Evolutionary conservation across 2,888 invertebrate species (phyloP), one percentile per base, ranked within the genome.

Genomic region (Agriotes lineatus): DNA sequence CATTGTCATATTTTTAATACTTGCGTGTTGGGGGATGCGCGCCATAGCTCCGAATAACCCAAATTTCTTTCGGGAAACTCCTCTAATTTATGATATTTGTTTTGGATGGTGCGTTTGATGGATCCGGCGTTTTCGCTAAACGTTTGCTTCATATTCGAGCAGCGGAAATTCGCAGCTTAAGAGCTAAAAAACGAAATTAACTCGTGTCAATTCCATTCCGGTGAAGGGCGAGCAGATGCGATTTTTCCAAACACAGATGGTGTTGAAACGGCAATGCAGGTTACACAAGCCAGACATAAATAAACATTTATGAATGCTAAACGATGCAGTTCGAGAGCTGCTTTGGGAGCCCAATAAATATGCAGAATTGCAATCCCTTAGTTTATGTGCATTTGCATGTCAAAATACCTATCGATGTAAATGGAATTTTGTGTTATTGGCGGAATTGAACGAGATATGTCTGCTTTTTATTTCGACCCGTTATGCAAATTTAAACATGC

Each of bases 261-360:
- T 63, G 68, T 59, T 52, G 68, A 63, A 65, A 63, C 58, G 63
- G 48, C 68, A 42, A 58, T 58, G 70, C 66, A 63, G 62, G 70
- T 70, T 62, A 67, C 57, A 62, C 66, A 67, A 70, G 44, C 37
- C 52, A 66, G 63, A 70, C 61, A 62, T 62, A 62, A 70, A 70
- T 70, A 70, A 70, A 70, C 66, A 70, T 70, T 70, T 70, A 70
- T 66, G 70, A 67, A 66, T 70, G 58, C 66, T 62, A 66, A 70
- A 67, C 62, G 68, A 67, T 70, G 70, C 66, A 70, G 70, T 67
- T 67, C 63, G 58, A 68, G 58, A 57, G 62, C 62, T 62, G 68
- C 62, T 62, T 45, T 68, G 68, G 68, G 68, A 63, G 30, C 62
- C 42, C 58, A 63, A 66, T 70, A 66, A 70, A 70, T 70, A 67